Conservation (phyloP, 2,888 invertebrate species). For the Cataglyphis livida region DNA sequence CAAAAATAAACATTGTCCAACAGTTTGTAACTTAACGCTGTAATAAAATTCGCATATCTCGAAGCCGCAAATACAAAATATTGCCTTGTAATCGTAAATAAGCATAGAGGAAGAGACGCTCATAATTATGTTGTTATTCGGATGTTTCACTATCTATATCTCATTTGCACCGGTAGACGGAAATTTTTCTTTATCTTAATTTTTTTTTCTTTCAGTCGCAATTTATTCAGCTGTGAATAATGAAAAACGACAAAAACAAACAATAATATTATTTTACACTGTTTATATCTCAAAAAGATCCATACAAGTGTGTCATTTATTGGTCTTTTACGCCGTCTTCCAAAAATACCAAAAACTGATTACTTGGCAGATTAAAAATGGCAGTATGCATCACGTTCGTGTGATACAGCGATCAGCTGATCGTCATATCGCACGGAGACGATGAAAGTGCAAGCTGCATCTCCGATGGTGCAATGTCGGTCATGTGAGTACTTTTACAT, state of each 20-base stretch:
- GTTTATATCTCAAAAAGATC: neutral
- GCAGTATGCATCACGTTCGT: constrained; percentile 2
- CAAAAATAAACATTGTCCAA: constrained; percentile 20
- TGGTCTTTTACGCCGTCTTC: neutral
- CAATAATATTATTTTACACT: neutral
- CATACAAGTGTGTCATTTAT: neutral
- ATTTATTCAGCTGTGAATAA: constrained; percentile 11
- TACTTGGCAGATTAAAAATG: constrained; percentile 34
- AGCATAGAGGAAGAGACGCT: neutral
- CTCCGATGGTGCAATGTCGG: constrained; percentile 57
- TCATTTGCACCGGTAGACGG: neutral
- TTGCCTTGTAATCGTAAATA: constrained; percentile 24
- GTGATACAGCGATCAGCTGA: constrained; percentile 60
- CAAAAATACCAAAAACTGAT: constrained; percentile 12
- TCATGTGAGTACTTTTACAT: constrained; percentile 19
- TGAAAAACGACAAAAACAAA: neutral
- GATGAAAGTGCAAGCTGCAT: constrained; percentile 60
- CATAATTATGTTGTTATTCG: neutral
- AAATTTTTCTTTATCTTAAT: constrained; percentile 2
- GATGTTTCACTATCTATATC: neutral
- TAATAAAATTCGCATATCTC: constrained; percentile 13
- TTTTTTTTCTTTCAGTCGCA: neutral
- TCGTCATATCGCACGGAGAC: constrained; percentile 3
- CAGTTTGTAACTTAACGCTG: constrained; percentile 32
- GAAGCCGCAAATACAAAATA: neutral